Base-by-base conservation (phyloP, 2,797 vertebrate species). In the Cyprinodon diabolis region DNA sequence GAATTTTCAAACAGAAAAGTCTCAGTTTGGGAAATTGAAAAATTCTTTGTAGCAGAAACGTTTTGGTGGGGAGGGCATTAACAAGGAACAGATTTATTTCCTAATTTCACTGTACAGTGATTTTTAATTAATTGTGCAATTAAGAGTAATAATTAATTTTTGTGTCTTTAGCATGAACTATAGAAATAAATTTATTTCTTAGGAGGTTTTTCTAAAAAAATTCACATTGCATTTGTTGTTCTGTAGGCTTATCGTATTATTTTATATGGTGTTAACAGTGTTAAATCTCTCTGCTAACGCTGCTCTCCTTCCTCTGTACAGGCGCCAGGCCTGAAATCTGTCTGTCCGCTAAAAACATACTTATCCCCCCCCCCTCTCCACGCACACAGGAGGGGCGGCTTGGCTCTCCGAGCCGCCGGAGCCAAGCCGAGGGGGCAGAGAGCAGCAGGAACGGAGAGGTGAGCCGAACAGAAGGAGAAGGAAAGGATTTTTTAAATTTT, bases 71-170 rank as follows among this genome's bases (percentile, higher is more conserved):
- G 40, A 43, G 40, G 40, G 40, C 40, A 43, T 43, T 84, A 80
- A 84, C 84, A 76, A 68, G 86, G 86, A 92, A 90, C 89, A 87
- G 81, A 90, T 90, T 88, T 90, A 91, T 89, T 90, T 88, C 75
- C 86, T 90, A 90, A 94, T 94, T 94, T 92, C 92, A 93, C 91
- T 90, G 88, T 91, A 93, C 84, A 91, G 68, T 91, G 89, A 79
- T 86, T 93, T 94, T 91, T 91, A 93, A 94, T 93, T 93, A 91
- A 90, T 92, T 85, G 80, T 87, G 81, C 89, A 90, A 94, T 94
- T 89, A 90, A 86, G 84, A 87, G 74, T 90, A 89, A 89, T 91
- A 91, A 90, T 90, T 88, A 89, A 89, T 85, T 83, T 85, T 77
- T 81, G 76, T 81, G 72, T 88, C 60, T 90, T 86, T 79, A 84